These are phyloP conservation scores for Aphelenchoides fujianensis DNA, from an alignment of 1,140 invertebrate species.

Conservation along the genomic window DNA sequence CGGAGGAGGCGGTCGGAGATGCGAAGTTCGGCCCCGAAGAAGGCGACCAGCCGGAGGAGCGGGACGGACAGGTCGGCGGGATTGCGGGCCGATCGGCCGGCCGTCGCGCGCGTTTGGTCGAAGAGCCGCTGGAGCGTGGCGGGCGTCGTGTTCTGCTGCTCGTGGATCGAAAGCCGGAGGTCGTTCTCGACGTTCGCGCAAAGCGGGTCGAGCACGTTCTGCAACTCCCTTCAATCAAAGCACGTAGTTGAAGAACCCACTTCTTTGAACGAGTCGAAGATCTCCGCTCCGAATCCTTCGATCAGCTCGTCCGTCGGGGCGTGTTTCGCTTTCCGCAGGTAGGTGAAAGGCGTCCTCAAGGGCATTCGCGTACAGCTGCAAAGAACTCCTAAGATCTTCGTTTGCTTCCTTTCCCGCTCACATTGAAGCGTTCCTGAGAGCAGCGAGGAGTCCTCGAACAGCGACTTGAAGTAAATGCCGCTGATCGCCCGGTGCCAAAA, in stretches of 20 bases:
- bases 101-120: constrained; percentile 16
- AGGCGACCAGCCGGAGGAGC: constrained; percentile 9
- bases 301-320: constrained; percentile 17
- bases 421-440: constrained; percentile 65
- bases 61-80: constrained; percentile 15
- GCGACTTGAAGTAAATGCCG: constrained; percentile 73
- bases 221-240: background rate
- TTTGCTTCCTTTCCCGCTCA: background rate
- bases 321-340: constrained; percentile 25
- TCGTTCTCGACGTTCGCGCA: constrained; percentile 55
- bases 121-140: constrained; percentile 42
- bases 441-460: constrained; percentile 70
- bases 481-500: constrained; percentile 78
- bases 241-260: constrained; percentile 1
- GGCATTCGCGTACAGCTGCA: constrained; percentile 60
- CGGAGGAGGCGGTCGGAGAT: constrained; percentile 26
- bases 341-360: constrained; percentile 26
- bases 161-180: constrained; percentile 47
- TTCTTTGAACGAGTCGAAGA: constrained; percentile 43
- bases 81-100: constrained; percentile 4
- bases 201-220: constrained; percentile 37
- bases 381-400: constrained; percentile 33
- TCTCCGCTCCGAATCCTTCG: constrained; percentile 32
- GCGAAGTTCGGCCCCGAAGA: background rate
- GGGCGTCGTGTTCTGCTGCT: constrained; percentile 28